Evolutionary conservation across 2,113 vertebrate genomes (phyloP), one percentile per base, ranked within the genome.

Genomic region (Pelodiscus sinensis): DNA sequence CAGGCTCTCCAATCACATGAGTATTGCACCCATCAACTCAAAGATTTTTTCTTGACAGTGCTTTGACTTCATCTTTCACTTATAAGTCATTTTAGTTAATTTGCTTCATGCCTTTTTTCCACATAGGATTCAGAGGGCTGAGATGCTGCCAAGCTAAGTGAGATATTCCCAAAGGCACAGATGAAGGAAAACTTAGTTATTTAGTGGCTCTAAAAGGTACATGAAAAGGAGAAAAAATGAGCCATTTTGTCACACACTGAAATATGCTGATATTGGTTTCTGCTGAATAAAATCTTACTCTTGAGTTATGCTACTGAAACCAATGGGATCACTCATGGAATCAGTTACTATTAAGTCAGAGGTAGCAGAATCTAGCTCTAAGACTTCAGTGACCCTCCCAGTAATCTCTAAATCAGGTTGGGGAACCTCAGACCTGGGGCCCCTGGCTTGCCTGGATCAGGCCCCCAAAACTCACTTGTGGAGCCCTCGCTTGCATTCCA

Each of bases 1-100:
- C 38, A 75, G 9, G 18, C 22, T 90, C 79, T 87, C 86, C 58
- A 75, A 62, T 85, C 58, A 90, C 56, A 93, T 14, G 85, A 0
- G 87, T 51, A 88, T 78, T 90, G 81, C 10, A 88, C 68, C 38
- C 85, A 94, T 87, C 95, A 95, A 73, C 56, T 77, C 83, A 18
- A 13, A 5, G 65, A 65, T 38, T 87, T 84, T 89, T 83, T 81
- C 75, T 95, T 54, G 0, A 80, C 79, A 60, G 56, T 85, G 81
- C 95, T 97, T 95, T 96, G 94, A 95, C 85, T 81, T 90, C 89
- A 94, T 93, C 93, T 93, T 96, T 94, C 92, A 91, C 90, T 87
- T 78, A 62, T 57, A 94, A 94, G 84, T 93, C 84, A 94, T 82
- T 92, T 83, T 78, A 71, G 91, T 96, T 94, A 31, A 96, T 92